These are phyloP conservation scores for Drosophila prolongata DNA, from an alignment of 2,888 invertebrate species.

Conservation along the genomic window DNA sequence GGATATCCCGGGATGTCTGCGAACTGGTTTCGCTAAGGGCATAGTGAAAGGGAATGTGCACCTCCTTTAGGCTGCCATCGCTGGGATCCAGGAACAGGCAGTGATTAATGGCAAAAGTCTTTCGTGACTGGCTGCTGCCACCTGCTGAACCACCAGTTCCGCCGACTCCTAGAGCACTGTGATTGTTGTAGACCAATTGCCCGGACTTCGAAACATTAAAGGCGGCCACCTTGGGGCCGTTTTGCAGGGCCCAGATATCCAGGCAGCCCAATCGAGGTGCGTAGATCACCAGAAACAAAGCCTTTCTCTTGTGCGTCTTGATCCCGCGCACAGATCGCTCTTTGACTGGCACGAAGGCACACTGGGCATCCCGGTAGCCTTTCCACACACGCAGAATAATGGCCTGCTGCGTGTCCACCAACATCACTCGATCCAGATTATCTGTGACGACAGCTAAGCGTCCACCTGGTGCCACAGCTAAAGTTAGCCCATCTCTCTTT, in stretches of 20 bases:
- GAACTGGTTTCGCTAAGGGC: conserved; percentile 95
- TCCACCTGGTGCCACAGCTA: conserved; percentile 90
- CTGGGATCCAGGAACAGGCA: conserved; percentile 92
- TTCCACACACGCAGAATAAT: conserved; percentile 95
- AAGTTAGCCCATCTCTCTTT: conserved; percentile 89
- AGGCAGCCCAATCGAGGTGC: conserved; percentile 96
- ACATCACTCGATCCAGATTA: conserved; percentile 93
- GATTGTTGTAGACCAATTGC: conserved; percentile 91
- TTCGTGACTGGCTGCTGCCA: conserved; percentile 84
- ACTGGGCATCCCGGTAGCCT: conserved; percentile 97
- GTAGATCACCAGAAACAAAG: conserved; percentile 95
- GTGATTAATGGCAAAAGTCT: conserved; percentile 86
- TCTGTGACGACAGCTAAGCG: conserved; percentile 93
- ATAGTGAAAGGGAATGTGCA: conserved; percentile 95
- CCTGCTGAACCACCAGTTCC: conserved; percentile 68
- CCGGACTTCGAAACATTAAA: conserved; percentile 95
- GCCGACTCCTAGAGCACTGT: conserved; percentile 88
- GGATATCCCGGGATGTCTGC: conserved; percentile 93
- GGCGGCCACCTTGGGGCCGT: conserved; percentile 95
- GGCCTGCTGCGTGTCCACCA: conserved; percentile 93
- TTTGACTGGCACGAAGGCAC: conserved; percentile 94
- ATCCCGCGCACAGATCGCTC: conserved; percentile 86
- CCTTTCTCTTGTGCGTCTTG: conserved; percentile 84
- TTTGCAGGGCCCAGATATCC: conserved; percentile 96
- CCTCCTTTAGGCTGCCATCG: conserved; percentile 92